A percentile compares a stretch with the other conserved stretches of the same genome.
phyloP scores from a whole-genome alignment of 2,113 vertebrate genomes.

The Mola mola region DNA sequence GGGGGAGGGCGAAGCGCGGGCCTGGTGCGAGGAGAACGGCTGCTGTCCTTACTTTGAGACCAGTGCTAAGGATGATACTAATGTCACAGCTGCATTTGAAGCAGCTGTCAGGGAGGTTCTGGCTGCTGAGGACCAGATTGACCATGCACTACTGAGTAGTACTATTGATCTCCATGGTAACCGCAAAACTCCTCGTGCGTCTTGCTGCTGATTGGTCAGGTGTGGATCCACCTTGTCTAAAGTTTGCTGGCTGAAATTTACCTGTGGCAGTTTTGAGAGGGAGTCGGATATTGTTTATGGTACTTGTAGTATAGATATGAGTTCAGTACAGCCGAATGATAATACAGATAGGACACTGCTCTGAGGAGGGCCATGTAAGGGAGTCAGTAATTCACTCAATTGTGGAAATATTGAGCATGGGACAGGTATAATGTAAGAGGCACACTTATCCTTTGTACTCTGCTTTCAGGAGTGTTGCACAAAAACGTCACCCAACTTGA shows the following conservation, averaged over 20 bases:
- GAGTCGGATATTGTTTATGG: conserved; percentile 41
- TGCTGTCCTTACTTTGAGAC: conserved; percentile 97
- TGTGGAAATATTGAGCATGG: conserved; percentile 39
- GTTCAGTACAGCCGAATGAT: conserved; percentile 31
- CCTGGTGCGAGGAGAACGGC: conserved; percentile 93
- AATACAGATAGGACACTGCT: conserved; percentile 29
- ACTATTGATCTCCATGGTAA: conserved; percentile 91
- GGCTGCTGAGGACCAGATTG: conserved; percentile 91
- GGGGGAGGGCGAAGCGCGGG: conserved; percentile 88
- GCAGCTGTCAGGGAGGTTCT: conserved; percentile 93
- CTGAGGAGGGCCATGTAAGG: conserved; percentile 18
- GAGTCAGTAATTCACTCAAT: conserved; percentile 29
- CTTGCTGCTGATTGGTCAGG: conserved; percentile 84
- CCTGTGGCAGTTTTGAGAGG: conserved; percentile 27
- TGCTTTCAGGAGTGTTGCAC: conserved; percentile 55
- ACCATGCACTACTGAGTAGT: conserved; percentile 90
- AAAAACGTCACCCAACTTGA: conserved; percentile 35
- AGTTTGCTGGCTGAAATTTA: conserved; percentile 34
- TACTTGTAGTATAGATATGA: conserved; percentile 44
- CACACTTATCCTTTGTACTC: conserved; percentile 33
- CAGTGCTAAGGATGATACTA: conserved; percentile 97
- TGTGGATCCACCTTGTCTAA: conserved; percentile 28
- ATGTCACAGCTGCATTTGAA: conserved; percentile 94
- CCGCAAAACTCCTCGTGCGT: conserved; percentile 86
- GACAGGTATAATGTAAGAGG: conserved; percentile 47